Evolutionary conservation across 1,140 invertebrate species (phyloP).

Genomic region (Drosophila busckii): DNA sequence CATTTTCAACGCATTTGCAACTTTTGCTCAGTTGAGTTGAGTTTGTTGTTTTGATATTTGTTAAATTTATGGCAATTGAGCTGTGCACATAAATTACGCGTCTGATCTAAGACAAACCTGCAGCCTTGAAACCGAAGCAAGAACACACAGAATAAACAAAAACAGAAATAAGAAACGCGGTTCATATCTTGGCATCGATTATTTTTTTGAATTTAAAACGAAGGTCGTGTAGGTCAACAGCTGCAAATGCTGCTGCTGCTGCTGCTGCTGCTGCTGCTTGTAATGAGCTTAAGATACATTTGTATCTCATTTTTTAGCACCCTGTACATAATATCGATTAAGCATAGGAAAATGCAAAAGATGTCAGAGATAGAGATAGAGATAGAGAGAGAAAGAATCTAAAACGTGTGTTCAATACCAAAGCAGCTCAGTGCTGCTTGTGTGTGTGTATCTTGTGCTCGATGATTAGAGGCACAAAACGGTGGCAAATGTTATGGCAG

Average conservation of each 20-base stretch:
- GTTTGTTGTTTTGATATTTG: conserved; percentile 15
- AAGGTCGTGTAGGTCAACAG: conserved; percentile 45
- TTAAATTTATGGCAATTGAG: conserved; percentile 15
- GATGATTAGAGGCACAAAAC: conserved; percentile 62
- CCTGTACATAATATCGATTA: conserved; percentile 65
- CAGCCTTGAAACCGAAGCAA: conserved; percentile 10
- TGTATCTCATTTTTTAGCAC: conserved; percentile 37
- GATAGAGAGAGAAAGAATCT: conserved; percentile 61
- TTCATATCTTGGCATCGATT: conserved; percentile 29
- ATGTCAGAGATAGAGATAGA: conserved; percentile 36
- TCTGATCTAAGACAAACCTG: conserved; percentile 13
- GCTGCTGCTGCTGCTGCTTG: conserved; percentile 27
- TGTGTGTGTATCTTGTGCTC: conserved; percentile 54
- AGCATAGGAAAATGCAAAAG: conserved; percentile 28
- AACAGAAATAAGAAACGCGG: neutral
- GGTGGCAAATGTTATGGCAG: conserved; percentile 66
- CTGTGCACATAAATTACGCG: too few species aligned
- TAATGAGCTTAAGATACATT: conserved; percentile 36
- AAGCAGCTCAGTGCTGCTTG: too few species aligned
- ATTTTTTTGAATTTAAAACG: too few species aligned
- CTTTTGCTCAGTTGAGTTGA: conserved; percentile 30
- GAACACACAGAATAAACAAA: conserved; percentile 11
- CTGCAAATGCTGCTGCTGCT: conserved; percentile 12
- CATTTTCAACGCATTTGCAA: conserved; percentile 47
- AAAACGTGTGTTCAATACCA: conserved; percentile 61